phyloP scores from a whole-genome alignment of 2,797 vertebrate genomes.

The Poecilia gillii region DNA sequence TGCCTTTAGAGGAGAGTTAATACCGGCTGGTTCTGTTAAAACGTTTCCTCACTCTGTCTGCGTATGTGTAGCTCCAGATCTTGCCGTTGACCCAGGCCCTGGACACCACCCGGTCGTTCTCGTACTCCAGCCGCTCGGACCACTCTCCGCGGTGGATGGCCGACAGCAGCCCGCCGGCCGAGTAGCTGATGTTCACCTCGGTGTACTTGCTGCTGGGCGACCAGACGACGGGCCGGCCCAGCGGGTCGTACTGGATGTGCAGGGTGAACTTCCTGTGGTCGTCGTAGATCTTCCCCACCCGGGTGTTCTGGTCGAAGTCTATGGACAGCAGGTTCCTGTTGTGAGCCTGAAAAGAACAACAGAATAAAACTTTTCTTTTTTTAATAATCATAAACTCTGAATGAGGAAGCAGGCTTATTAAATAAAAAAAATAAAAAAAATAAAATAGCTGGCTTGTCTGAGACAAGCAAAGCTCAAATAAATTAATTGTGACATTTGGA shows the following conservation, averaged over 20 bases:
- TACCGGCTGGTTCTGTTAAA: not conserved
- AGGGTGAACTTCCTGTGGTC: constrained; percentile 99
- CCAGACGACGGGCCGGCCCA: constrained; percentile 92
- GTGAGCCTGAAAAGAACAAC: constrained; percentile 84
- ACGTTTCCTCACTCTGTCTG: constrained; percentile 88
- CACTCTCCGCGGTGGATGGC: constrained; percentile 95
- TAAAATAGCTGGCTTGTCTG: constrained; percentile 42
- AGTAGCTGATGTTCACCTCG: constrained; percentile 95
- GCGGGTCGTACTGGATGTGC: constrained; percentile 92
- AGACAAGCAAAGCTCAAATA: constrained; percentile 34
- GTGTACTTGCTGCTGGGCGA: constrained; percentile 96
- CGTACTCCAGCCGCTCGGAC: constrained; percentile 96
- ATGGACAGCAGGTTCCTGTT: constrained; percentile 98
- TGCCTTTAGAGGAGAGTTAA: not conserved
- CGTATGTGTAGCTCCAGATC: constrained; percentile 98
- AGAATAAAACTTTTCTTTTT: constrained; percentile 27
- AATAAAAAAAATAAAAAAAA: not conserved
- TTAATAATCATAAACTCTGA: constrained; percentile 36
- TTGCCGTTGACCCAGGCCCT: constrained; percentile 97
- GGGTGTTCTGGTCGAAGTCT: constrained; percentile 93
- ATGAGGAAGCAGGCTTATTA: constrained; percentile 21
- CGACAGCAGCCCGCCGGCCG: constrained; percentile 87
- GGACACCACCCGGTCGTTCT: constrained; percentile 91
- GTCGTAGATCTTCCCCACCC: constrained; percentile 97
- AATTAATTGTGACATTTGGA: constrained; percentile 65